Base-by-base conservation (phyloP, 2,888 invertebrate species). In the Diabrotica balteata region DNA sequence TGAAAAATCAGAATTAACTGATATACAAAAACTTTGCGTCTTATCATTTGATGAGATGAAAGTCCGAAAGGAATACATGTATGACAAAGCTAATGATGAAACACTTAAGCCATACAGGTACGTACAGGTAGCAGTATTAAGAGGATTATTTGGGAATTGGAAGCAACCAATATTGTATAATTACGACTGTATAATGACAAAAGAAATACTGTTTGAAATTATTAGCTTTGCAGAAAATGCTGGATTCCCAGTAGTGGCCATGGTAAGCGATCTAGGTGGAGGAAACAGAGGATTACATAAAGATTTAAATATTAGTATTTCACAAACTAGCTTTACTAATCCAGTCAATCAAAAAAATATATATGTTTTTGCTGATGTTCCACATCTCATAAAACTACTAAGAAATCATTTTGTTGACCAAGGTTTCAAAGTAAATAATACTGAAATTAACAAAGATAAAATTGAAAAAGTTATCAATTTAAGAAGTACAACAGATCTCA, bases 1-100 rank as follows among this genome's bases (percentile, higher is more conserved):
- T 22, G 22, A 54, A 9, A 54, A 54, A 9, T 22, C 54, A 54
- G 54, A 54, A 32, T 54, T 54, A 45, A 52, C 62, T 44, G 32
- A 53, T 7, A 54, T 65, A n/a, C 66, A 72, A 42, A 72, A 70
- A 69, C 32, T 72, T 22, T 71, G 70, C 51, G 63, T 72, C 22
- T 53, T 73, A 22, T 71, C 68, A n/a, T 73, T 73, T 59, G 73
- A 75, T 53, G 73, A 72, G 65, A 75, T 73, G 47, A 75, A 75
- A 68, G 52, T 73, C 10, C 51, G 58, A 47, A 69, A 59, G 60
- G 50, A 47, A 8, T 73, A 68, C 47, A n/a, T 55, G 9, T 73
- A 75, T 61, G 72, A 73, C 55, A 71, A 69, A 60, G 61, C 52
- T 4, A 71, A 69, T 68, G 74, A 74, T 55, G 71, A 68, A 67